Base-by-base conservation (phyloP, 2,888 invertebrate genomes). In the Nymphalis urticae region DNA sequence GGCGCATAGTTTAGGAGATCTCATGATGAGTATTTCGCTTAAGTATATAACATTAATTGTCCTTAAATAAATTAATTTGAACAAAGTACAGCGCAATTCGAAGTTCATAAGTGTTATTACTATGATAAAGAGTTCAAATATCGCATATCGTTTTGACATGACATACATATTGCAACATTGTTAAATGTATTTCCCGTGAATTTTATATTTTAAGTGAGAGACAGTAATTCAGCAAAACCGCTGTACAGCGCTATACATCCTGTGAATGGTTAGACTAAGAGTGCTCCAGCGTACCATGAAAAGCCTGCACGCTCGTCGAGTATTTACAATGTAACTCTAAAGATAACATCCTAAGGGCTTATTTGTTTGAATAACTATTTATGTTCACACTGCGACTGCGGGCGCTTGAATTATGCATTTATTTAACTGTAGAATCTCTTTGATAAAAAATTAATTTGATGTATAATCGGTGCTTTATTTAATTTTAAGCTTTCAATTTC, bases 261-360 rank as follows among this genome's bases (percentile, higher is more conserved):
- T n/a, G 42, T 58, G 19, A 36, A 42, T 19, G 42, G 58, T 9
- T 42, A 42, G 58, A 19, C 56, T 48, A 56, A 48, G 61, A 66
- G 62, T 62, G 36, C 62, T 66, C 36, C 32, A 42, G 21, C 51
- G 60, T 61, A n/a, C 62, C 53, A 48, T 62, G 64, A 64, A 64
- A 62, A 64, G 68, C 62, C 48, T 47, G 53, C 48, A 48, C 21
- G 7, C 62, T 53, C 62, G 59, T 62, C 56, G 32, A 67, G 64
- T 62, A 68, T 68, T 68, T 70, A 70, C 70, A 58, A 62, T 62
- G 64, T 62, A 68, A 64, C 58, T 42, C 8, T 42, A 36, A 62
- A 67, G 58, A 67, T 67, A 67, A 67, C 67, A 58, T 58, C 36
- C 36, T 66, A 62, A 62, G 54, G 48, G 64, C 63, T 62, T 70